Conservation (phyloP, 1,140 invertebrate species). For the Drosophila chauvacae region DNA sequence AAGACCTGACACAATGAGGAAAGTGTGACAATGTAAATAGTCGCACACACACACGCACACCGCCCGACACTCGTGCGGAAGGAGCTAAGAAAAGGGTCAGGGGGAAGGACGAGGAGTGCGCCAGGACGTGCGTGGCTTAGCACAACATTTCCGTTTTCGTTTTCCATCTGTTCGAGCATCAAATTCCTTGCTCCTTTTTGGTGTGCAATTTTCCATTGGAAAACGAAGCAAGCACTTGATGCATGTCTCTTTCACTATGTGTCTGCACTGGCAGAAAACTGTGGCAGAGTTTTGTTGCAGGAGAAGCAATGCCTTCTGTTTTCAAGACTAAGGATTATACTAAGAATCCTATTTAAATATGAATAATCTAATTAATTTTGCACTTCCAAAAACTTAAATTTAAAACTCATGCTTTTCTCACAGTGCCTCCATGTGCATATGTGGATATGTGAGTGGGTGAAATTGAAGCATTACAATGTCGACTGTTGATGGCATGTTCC, state of each 20-base stretch:
- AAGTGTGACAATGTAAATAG: conserved; percentile 66
- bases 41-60: conserved; percentile 26
- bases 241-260: conserved; percentile 35
- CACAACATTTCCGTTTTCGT: conserved; percentile 68
- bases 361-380: neutral
- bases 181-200: conserved; percentile 39
- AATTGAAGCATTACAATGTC: conserved; percentile 72
- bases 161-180: conserved; percentile 51
- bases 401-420: neutral
- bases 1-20: conserved; percentile 48
- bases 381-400: neutral
- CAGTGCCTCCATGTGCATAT: neutral
- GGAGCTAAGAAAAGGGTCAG: conserved; percentile 24
- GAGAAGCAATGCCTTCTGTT: no score
- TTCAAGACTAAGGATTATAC: no score
- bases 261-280: conserved; percentile 13
- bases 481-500: conserved; percentile 53
- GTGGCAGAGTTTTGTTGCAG: no score
- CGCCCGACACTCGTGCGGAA: conserved; percentile 27
- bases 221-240: conserved; percentile 55
- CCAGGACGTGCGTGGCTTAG: conserved; percentile 58
- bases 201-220: conserved; percentile 57
- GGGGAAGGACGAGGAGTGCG: neutral
- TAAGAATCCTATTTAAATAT: neutral
- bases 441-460: conserved; percentile 37